Conservation (phyloP, 2,888 invertebrate genomes). For the Priocnemis perturbator region DNA sequence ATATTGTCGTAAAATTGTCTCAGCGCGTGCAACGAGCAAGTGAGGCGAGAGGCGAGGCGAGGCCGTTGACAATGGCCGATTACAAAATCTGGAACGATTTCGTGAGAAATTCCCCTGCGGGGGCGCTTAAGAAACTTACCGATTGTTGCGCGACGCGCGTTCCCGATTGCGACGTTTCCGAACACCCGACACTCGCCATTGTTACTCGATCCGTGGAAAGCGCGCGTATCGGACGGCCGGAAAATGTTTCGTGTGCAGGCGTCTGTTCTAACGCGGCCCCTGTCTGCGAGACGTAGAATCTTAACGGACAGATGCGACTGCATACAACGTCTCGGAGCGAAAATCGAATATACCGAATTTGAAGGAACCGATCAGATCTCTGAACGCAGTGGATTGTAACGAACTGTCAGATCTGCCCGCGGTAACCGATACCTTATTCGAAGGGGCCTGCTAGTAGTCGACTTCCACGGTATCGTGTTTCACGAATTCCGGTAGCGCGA, state of each 20-base stretch:
- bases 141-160: conserved; percentile 53
- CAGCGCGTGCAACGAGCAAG: conserved; percentile 34
- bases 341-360: not conserved
- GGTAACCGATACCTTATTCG: too few species aligned
- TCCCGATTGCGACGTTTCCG: conserved; percentile 40
- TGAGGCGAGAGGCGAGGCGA: conserved; percentile 19
- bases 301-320: not conserved
- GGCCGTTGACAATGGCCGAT: conserved; percentile 52
- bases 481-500: not conserved
- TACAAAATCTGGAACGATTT: conserved; percentile 65
- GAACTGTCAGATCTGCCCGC: too few species aligned
- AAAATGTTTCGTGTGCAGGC: not conserved
- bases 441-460: too few species aligned
- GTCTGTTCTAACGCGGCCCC: not conserved
- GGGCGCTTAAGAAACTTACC: conserved; percentile 56
- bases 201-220: conserved; percentile 41
- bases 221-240: conserved; percentile 5
- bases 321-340: not conserved
- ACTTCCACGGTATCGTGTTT: not conserved
- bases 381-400: too few species aligned
- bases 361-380: too few species aligned
- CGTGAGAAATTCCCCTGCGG: conserved; percentile 58
- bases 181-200: conserved; percentile 44
- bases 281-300: not conserved
- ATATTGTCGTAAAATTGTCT: conserved; percentile 63